Base-by-base conservation (phyloP, 2,113 vertebrate species). In the Calonectris borealis region DNA sequence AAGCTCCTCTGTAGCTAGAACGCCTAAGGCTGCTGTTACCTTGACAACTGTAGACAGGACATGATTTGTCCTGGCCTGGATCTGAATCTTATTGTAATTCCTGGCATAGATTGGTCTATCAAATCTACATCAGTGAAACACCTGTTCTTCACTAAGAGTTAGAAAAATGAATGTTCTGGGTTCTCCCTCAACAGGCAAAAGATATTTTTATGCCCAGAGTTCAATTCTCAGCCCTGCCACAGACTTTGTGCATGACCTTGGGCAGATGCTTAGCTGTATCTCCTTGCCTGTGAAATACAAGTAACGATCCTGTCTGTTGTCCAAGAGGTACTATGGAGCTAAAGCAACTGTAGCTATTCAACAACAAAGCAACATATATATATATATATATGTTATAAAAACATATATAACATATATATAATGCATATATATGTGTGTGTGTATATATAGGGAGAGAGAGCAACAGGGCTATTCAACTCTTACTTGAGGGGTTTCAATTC, bases 391-490 rank as follows among this genome's bases (percentile, higher is more conserved):
- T 21, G 6, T 21, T 75, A 31, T 32, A 49, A 31, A 84, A 70
- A 31, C 9, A n/a, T n/a, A 38, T 18, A 13, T 25, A 26, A 2
- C 5, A 12, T 34, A 6, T 21, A 36, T 40, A n/a, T 52, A 36
- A 13, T 6, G 8, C 18, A 5, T 9, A 25, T 36, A 46, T 14
- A 13, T 71, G 1, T 44, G 0, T 16, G 3, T 40, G 4, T 29
- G 6, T 10, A 6, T 25, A 26, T 1, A 64, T 0, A n/a, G 4
- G 34, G 3, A 54, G 4, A 13, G 9, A 2, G 5, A 7, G 7
- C 40, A 91, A 44, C 13, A 55, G 32, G 57, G 8, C 17, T 90
- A 58, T 57, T 86, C 21, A 72, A 1, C 24, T 69, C 40, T 15
- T 69, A n/a, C 7, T 42, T 1, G 1, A 57, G 36, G 65, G 15